Conservation (phyloP, 2,888 invertebrate genomes). For the Ormyrus rosae region DNA sequence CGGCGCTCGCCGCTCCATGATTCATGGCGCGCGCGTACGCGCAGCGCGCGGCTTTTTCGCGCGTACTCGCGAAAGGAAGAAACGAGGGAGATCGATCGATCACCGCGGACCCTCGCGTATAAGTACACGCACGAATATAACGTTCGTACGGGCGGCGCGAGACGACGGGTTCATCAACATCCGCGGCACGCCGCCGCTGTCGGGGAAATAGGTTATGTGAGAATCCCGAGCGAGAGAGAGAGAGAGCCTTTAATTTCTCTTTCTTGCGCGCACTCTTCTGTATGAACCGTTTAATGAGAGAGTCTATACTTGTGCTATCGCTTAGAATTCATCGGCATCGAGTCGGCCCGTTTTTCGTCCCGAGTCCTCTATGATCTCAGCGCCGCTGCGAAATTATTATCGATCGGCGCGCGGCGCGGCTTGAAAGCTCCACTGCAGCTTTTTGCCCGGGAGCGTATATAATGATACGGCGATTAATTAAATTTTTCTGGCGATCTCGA, state of each 20-base stretch:
- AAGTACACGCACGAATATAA: conserved; percentile 1
- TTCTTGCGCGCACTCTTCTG: conserved; percentile 10
- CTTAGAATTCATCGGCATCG: conserved; percentile 37
- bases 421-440: not conserved
- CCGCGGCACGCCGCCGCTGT: conserved; percentile 40
- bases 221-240: conserved; percentile 6
- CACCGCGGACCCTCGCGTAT: conserved; percentile 9
- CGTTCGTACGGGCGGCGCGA: conserved; percentile 53
- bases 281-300: conserved; percentile 29
- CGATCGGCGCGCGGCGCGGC: not conserved
- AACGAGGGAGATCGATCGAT: conserved; percentile 40
- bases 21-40: conserved; percentile 20
- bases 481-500: not conserved
- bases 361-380: conserved; percentile 13
- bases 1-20: not conserved
- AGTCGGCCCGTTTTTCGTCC: conserved; percentile 8
- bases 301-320: conserved; percentile 4
- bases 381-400: conserved; percentile 2
- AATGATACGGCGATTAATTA: conserved; percentile 29
- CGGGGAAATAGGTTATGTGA: conserved; percentile 39
- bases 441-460: conserved; percentile 12
- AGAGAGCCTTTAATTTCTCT: conserved; percentile 39
- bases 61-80: conserved; percentile 23
- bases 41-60: conserved; percentile 32
- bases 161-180: conserved; percentile 61